A percentile compares a stretch with the other conserved stretches of the same genome.
Conservation (phyloP, 2,113 vertebrate genomes). For the Paedocypris sp. region DNA sequence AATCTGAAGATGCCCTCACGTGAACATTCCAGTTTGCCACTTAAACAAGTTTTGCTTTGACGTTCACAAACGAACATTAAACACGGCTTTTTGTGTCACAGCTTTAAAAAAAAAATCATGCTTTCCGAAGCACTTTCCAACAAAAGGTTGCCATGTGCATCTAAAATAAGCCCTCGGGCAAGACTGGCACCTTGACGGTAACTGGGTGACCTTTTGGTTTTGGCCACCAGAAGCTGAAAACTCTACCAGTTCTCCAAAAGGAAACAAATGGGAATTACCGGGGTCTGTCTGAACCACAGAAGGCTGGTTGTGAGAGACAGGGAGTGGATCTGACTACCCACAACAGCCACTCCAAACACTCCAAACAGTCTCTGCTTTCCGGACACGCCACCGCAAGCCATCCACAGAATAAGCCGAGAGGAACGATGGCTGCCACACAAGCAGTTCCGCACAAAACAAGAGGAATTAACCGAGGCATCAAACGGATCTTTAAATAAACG, state of each 20-base stretch:
- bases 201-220: too few species aligned
- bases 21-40: too few species aligned
- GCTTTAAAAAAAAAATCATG: too few species aligned
- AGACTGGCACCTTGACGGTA: too few species aligned
- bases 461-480: constrained; percentile 8
- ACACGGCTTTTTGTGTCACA: too few species aligned
- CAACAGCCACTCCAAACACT: constrained; percentile 38
- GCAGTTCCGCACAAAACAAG: constrained; percentile 5
- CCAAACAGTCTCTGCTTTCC: constrained; percentile 24
- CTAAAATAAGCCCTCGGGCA: constrained; percentile 46
- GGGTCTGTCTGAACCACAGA: neutral
- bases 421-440: neutral
- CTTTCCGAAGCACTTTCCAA: constrained; percentile 5
- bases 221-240: too few species aligned
- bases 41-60: too few species aligned
- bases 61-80: too few species aligned
- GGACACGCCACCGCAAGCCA: constrained; percentile 24
- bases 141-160: constrained; percentile 23
- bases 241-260: neutral
- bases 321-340: constrained; percentile 39
- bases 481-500: neutral
- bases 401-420: constrained; percentile 31
- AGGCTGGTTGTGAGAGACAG: constrained; percentile 16
- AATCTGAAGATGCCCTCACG: too few species aligned
- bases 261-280: neutral